Evolutionary conservation across 2,888 invertebrate genomes (phyloP), one percentile per base, ranked within the genome.

Genomic region (Crocallis elinguaria): DNA sequence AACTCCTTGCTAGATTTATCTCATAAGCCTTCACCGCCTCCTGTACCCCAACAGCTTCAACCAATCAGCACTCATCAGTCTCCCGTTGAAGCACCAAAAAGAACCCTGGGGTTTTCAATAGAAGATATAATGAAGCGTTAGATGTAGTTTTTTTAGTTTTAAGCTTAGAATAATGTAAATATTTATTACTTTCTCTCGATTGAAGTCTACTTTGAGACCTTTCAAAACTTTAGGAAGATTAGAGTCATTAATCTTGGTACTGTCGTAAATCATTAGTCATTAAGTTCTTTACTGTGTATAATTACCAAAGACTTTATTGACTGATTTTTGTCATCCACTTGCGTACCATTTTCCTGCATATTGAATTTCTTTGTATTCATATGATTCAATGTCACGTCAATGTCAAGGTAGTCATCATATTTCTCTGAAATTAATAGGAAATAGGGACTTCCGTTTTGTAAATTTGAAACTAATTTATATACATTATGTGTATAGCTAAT

Each of bases 51-150:
- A 38, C 76, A 77, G 48, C 78, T 77, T 42, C 82, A 79, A 57
- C 78, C 78, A 11, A 66, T 73, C 25, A 79, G 79, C 54, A 82
- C 79, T 14, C 82, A 84, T 39, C 78, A 79, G 63, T 88, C 87
- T 19, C 88, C 90, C 21, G 75, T 87, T 1, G 88, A 88, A 66
- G 73, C 73, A 21, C 87, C 89, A 9, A 89, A 88, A 62, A 84
- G 82, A 74, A 75, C 92, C 17, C 85, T 95, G 60, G 97, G 97
- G 0, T 97, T 97, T 86, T 95, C 95, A 66, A 97, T 97, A 85
- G 97, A 96, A 71, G 97, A 97, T 75, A 97, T 97, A 62, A 96
- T 97, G 96, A 95, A 94, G 82, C 94, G 96, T 88, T 96, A 94
- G 38, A 91, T 77, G 33, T 53, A 57, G n/a, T 13, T 49, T 30